Evolutionary conservation across 2,113 vertebrate genomes (phyloP), one percentile per base, ranked within the genome.

Genomic region (Stomatorhinus ivindoensis): DNA sequence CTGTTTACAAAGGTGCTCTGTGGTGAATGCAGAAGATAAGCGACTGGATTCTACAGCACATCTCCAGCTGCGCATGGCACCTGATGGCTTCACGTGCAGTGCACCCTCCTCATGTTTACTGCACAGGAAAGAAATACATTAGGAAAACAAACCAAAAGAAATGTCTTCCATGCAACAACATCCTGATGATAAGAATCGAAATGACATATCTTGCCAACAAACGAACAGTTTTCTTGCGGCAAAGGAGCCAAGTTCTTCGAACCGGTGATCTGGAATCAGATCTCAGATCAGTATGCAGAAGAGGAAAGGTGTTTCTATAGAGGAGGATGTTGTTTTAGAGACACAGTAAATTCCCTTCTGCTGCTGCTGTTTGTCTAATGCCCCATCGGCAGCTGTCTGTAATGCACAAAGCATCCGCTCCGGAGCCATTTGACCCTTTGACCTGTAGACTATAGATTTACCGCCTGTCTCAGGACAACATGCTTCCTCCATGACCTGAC

Each of bases 11-110:
- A 89, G 92, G 91, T 93, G 93, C 93, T 94, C 93, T 93, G 93
- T 93, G 93, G 92, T 93, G 65, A 84, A 89, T 31, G 27, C 69
- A 9, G 69, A 50, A 90, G 86, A 96, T 95, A 90, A 92, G 96
- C 95, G 93, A 93, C 91, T 94, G 94, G 91, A 95, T 95, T 17
- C 48, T 6, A 93, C 93, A 93, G 92, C 93, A 93, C 93, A 95
- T 94, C 92, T 92, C 92, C 94, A 94, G 94, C 93, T 94, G 94
- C 91, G 93, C 90, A 21, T 35, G 13, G 89, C 61, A 83, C 86
- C 92, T 19, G 76, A 42, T 0, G 48, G 76, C 10, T 53, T 39
- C 65, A 89, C 87, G 90, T 53, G 42, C 88, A 92, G 92, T 94
- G 92, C 2, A 91, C 92, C 65, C 87, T 92, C 90, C 90, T 90